Base-by-base conservation (phyloP, 64 coral and sea anemone species). In the Pachyseris speciosa region DNA sequence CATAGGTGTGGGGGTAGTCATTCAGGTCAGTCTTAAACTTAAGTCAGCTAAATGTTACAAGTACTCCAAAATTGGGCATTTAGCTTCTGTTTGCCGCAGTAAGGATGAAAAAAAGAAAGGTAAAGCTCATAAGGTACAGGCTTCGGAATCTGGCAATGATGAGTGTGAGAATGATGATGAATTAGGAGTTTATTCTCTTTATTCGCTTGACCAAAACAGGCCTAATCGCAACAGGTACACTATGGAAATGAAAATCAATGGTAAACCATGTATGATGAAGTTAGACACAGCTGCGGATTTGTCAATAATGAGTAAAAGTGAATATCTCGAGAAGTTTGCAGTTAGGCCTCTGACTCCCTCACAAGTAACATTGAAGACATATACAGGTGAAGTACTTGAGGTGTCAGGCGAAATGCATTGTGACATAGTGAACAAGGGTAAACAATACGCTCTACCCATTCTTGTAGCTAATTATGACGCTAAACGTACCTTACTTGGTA, bases 1-100 rank as follows among this genome's bases (percentile, higher is more conserved):
- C 80, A 25, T 39, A 36, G 91, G 32, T 87, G 84, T 71, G 64
- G 64, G 4, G 91, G 91, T 20, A 72, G 86, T 49, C 91, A 93
- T 60, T 42, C 64, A 67, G 32, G 68, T 72, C 68, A 64, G 39
- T 83, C 64, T 72, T 91, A 83, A 87, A 64, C 87, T 93, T 87
- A 93, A 87, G 33, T 78, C 37, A 38, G 90, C 84, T 41, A 87
- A 93, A 71, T 93, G 84, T 55, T 93, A 87, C 61, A 87, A 81
- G 38, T 93, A 84, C 52, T 86, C 83, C n/a, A 93, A 86, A 87
- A 49, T 70, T 60, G 91, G 86, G 36, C 87, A 90, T 58, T 85
- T 85, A 45, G 93, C 87, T 43, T 37, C 72, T 58, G 84, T 61
- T 47, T 95, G 87, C 53, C 69, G 22, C 49, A 65, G 71, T 31